phyloP scores from a whole-genome alignment of 2,797 vertebrate genomes.

The Pogonophryne albipinna region DNA sequence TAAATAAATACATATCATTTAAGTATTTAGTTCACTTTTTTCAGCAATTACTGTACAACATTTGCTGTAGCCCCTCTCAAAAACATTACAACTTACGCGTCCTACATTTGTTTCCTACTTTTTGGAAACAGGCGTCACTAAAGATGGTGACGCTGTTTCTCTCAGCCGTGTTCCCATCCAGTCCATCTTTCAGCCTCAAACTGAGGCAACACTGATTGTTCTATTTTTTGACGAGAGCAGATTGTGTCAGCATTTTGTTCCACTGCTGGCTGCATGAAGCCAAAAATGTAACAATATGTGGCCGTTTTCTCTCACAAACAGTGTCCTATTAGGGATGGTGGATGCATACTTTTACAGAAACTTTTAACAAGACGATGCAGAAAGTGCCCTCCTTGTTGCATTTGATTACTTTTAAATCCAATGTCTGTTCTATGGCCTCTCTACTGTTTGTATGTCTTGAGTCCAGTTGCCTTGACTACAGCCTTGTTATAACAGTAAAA shows the following conservation, averaged over 20 bases:
- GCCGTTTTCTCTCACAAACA: slow-evolving; percentile 6
- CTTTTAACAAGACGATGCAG: neutral
- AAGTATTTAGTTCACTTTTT: neutral
- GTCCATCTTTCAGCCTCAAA: slow-evolving; percentile 15
- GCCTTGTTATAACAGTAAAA: slow-evolving; percentile 63
- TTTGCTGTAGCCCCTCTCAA: slow-evolving; percentile 13
- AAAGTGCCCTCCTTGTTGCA: neutral
- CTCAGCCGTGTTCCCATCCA: slow-evolving; percentile 40
- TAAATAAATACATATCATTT: neutral
- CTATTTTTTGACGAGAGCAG: slow-evolving; percentile 59
- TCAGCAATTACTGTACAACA: neutral
- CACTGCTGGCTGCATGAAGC: slow-evolving; percentile 43
- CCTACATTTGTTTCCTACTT: slow-evolving; percentile 18
- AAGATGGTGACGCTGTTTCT: slow-evolving; percentile 24
- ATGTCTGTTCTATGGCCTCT: slow-evolving; percentile 8
- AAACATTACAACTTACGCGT: slow-evolving; percentile 23
- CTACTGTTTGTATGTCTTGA: neutral
- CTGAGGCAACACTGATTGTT: slow-evolving; percentile 13
- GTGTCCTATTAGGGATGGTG: neutral
- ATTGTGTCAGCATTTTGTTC: slow-evolving; percentile 66
- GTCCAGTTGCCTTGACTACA: slow-evolving; percentile 34
- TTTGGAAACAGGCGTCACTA: slow-evolving; percentile 21
- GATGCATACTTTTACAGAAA: slow-evolving; percentile 8
- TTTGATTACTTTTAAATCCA: neutral
- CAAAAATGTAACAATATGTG: slow-evolving; percentile 35